Evolutionary conservation across 2,888 invertebrate genomes (phyloP), one percentile per base, ranked within the genome.

Genomic region (Bugula neritina): DNA sequence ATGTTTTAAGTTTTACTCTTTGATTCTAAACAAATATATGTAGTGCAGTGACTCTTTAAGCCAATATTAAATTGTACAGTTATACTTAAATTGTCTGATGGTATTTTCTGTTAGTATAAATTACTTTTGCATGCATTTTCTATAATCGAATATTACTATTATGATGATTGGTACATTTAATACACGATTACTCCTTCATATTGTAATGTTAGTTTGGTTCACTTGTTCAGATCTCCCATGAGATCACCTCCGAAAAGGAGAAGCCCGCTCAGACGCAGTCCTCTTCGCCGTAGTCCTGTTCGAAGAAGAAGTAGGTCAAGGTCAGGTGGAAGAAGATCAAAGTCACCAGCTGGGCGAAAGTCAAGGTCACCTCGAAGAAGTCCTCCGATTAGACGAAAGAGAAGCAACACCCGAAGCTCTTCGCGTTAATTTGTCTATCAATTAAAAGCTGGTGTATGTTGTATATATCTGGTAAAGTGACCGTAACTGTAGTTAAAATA

Each of bases 201-300:
- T n/a, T n/a, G n/a, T n/a, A n/a, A n/a, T n/a, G n/a, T n/a, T n/a
- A n/a, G n/a, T n/a, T n/a, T n/a, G n/a, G n/a, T n/a, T n/a, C n/a
- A n/a, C n/a, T n/a, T n/a, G n/a, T 69, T 17, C 29, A 70, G 70
- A 23, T 70, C 70, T 43, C 70, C 70, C 35, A 70, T 70, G 52
- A 34, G 70, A 5, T 70, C 70, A 43, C 70, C 70, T 1, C 23
- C 31, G 3, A 21, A 27, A 27, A 2, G 63, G 31, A 63, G 63
- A n/a, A 63, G 63, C n/a, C 63, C 63, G 2, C 63, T 25, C 31
- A 27, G 63, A 31, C 21, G 63, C 5, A 31, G 63, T 31, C 31
- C 63, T 31, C 29, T n/a, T 2, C 21, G 54, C 13, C 43, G 70
- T n/a, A 70, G 70, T 29, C 70, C 70, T 35, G 13, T 31, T 5